Base-by-base conservation (phyloP, 2,113 vertebrate species). In the Urocolius indicus region DNA sequence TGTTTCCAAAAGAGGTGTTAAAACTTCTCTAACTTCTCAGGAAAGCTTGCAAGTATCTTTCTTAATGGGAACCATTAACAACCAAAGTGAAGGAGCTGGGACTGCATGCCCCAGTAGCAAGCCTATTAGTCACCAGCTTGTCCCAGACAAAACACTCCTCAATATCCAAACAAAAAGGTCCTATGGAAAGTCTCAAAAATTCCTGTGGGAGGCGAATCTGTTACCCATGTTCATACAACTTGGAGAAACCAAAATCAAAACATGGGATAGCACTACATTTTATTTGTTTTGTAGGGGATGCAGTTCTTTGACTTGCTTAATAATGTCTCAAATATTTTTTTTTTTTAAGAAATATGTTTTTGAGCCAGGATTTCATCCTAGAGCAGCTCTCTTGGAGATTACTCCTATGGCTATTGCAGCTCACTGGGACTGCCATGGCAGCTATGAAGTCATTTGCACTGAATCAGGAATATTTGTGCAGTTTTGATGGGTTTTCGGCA, bases 1-100 rank as follows among this genome's bases (percentile, higher is more conserved):
- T 74, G 22, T 73, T 90, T 92, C 80, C 91, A 82, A 93, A 94
- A 78, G 52, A 94, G 41, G 66, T 87, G 80, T 68, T 91, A 81
- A 84, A 92, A 63, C 46, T 77, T 79, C 63, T 88, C 49, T 46
- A 26, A 69, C 34, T 91, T 84, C 86, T 85, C 74, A 75, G 58
- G 66, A 84, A 78, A 94, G 13, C 57, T 61, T 6, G 3, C 22
- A 86, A 87, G 27, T 54, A 3, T 73, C n/a, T 86, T 90, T 88
- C 21, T 74, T 57, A 67, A 77, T 41, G 30, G 26, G 69, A 89
- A 78, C 14, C 38, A 27, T 34, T 57, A 55, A 74, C 22, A 54
- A 38, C 36, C 13, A 6, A 67, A 58, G 11, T 32, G 24, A 27
- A 73, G 43, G 48, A 83, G 34, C 16, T 55, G 29, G 23, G 43